Conservation (phyloP, 2,113 vertebrate genomes). For the Chlamydotis undulata region DNA sequence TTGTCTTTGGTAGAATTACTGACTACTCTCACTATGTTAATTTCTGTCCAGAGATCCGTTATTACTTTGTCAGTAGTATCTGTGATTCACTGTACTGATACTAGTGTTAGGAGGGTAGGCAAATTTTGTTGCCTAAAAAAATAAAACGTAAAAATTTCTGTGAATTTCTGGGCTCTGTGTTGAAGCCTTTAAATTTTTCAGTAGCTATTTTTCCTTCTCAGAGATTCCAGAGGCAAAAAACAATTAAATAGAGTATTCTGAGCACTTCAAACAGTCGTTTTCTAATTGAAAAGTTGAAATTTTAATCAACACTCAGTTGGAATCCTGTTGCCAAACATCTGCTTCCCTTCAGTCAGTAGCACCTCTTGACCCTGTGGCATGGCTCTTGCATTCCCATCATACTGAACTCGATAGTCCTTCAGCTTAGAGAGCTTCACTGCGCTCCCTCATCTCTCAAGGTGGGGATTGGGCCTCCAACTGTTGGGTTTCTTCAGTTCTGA, state of each 20-base stretch:
- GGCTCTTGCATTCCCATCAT: background rate
- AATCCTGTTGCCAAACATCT: background rate
- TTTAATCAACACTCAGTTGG: background rate
- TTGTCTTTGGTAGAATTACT: background rate
- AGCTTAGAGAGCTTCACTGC: background rate
- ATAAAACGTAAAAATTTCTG: background rate
- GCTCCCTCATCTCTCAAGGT: background rate
- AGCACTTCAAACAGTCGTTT: background rate
- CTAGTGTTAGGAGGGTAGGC: background rate
- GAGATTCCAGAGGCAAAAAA: background rate
- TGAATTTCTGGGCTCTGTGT: background rate
- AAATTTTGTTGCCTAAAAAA: background rate
- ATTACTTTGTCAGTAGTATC: background rate
- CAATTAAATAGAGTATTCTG: background rate
- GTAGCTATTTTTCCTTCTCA: background rate
- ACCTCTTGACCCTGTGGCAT: background rate
- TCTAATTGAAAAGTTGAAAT: slow-evolving; percentile 8
- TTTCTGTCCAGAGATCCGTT: background rate
- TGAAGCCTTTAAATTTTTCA: background rate
- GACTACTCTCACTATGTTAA: background rate
- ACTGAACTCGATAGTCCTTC: background rate
- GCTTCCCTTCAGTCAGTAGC: background rate
- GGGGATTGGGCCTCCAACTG: background rate
- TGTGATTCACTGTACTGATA: background rate
- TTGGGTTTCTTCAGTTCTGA: background rate